Evolutionary conservation across 1,140 invertebrate species (phyloP).

Genomic region (Sesamia nonagrioides): DNA sequence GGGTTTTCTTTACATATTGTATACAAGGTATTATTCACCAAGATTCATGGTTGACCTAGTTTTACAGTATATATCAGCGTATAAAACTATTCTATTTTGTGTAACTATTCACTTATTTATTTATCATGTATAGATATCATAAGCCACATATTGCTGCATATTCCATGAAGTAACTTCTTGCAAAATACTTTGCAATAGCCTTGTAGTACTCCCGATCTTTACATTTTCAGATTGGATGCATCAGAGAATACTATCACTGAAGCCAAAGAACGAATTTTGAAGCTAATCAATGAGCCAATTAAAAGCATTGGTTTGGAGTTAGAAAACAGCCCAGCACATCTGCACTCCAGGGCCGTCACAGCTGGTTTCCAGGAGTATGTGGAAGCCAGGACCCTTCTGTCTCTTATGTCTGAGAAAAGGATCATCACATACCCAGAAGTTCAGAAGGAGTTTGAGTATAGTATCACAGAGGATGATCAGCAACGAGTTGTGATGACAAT

Average conservation of each 20-base stretch:
- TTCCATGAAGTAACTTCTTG: no score
- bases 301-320: constrained; percentile 92
- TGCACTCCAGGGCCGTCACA: constrained; percentile 92
- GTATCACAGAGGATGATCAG: constrained; percentile 59
- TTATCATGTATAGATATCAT: no score
- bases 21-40: no score
- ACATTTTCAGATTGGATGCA: constrained; percentile 87
- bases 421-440: constrained; percentile 76
- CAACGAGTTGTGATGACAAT: constrained; percentile 63
- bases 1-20: no score
- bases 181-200: no score
- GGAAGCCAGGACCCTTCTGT: constrained; percentile 91
- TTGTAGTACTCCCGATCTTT: constrained; percentile 8
- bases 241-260: constrained; percentile 88
- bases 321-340: constrained; percentile 91
- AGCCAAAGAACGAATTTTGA: constrained; percentile 89
- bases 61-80: no score
- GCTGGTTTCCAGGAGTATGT: constrained; percentile 95
- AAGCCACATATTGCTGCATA: no score
- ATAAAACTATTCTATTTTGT: no score
- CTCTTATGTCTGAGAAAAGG: constrained; percentile 72
- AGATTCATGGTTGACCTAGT: no score
- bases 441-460: constrained; percentile 69
- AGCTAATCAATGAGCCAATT: constrained; percentile 89
- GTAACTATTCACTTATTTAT: no score